A percentile compares a stretch with the other conserved stretches of the same genome.
Conservation (phyloP, 2,888 invertebrate species). For the Aspidapion aeneum region DNA sequence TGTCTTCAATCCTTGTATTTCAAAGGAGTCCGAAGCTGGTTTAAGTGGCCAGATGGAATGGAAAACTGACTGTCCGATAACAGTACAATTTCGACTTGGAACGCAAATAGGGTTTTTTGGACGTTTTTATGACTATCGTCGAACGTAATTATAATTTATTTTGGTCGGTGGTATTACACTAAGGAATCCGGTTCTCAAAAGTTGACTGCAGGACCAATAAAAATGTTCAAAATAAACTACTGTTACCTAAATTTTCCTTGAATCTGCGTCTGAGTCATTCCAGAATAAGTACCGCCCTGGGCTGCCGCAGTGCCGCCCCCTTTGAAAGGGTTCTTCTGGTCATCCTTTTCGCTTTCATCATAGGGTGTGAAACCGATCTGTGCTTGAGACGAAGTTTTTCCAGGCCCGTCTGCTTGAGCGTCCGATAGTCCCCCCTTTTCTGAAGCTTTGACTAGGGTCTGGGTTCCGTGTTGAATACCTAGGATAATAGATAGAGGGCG, state of each 20-base stretch:
- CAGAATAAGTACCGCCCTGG: slow-evolving; percentile 69
- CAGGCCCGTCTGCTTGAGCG: slow-evolving; percentile 80
- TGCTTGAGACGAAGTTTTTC: slow-evolving; percentile 83
- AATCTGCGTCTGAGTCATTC: slow-evolving; percentile 79
- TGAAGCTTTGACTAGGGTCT: slow-evolving; percentile 76
- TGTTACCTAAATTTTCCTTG: slow-evolving; percentile 66
- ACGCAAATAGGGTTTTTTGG: no score
- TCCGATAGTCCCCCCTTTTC: slow-evolving; percentile 81
- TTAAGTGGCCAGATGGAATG: no score
- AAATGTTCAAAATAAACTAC: slow-evolving; percentile 2
- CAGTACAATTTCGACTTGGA: no score
- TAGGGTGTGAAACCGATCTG: slow-evolving; percentile 83
- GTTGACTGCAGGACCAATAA: no score
- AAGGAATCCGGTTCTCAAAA: no score
- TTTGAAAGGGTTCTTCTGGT: slow-evolving; percentile 57
- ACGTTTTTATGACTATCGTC: no score
- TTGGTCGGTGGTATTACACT: no score
- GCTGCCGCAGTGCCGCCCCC: slow-evolving; percentile 78
- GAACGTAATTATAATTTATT: no score
- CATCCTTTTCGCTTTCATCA: slow-evolving; percentile 55
- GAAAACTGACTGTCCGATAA: no score
- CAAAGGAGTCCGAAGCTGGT: no score
- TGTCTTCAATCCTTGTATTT: no score
- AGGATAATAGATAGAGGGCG: not conserved
- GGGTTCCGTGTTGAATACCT: slow-evolving; percentile 60